These are phyloP conservation scores for Miltochrista miniata DNA, from an alignment of 2,888 invertebrate genomes.

Conservation along the genomic window DNA sequence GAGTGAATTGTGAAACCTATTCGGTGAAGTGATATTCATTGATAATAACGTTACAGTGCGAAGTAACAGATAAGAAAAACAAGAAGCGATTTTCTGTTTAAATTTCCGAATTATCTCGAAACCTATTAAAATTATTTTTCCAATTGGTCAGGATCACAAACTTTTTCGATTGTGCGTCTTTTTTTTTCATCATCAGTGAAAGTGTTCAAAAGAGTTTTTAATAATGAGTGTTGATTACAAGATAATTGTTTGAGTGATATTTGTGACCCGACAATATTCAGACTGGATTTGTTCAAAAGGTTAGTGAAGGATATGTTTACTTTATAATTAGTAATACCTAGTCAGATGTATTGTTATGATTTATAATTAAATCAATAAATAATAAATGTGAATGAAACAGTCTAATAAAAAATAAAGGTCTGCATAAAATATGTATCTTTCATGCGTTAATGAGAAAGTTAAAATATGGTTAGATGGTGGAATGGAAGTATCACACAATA, in stretches of 20 bases:
- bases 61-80: too few species aligned
- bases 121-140: conserved; percentile 7
- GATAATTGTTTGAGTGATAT: not conserved
- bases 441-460: too few species aligned
- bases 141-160: not conserved
- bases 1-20: conserved; percentile 12
- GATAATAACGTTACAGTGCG: too few species aligned
- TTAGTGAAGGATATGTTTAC: not conserved
- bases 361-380: too few species aligned
- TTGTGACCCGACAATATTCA: not conserved
- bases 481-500: too few species aligned
- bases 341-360: too few species aligned
- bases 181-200: conserved; percentile 17
- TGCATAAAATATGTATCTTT: too few species aligned
- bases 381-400: too few species aligned
- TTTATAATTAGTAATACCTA: too few species aligned
- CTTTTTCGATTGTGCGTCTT: conserved; percentile 3
- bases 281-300: not conserved
- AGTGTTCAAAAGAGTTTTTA: conserved; percentile 11
- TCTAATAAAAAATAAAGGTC: too few species aligned
- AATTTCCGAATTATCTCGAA: conserved; percentile 7
- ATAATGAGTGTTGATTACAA: conserved; percentile 11
- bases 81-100: conserved; percentile 15
- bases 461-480: too few species aligned
- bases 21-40: conserved; percentile 3